A percentile compares a stretch with the other conserved stretches of the same genome.
Evolutionary conservation across 2,888 invertebrate species (phyloP).

Genomic region (Tinea pellionella): DNA sequence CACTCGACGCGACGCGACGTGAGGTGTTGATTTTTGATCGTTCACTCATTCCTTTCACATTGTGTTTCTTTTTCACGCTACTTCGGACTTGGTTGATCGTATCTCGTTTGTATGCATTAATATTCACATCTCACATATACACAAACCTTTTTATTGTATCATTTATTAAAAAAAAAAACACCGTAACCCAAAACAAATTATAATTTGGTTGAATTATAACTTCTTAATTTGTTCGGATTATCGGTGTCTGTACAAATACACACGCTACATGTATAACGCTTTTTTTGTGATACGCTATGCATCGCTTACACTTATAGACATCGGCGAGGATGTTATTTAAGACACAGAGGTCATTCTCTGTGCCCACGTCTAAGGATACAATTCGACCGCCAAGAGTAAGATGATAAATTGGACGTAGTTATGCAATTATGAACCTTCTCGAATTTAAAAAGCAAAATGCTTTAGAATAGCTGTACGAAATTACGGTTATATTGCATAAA

Average conservation of each 20-base stretch:
- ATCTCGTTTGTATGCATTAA: conserved; percentile 49
- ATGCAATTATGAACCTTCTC: not conserved
- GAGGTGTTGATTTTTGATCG: too few relatives aligned
- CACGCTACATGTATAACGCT: not conserved
- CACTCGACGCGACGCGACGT: too few relatives aligned
- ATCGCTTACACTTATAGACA: conserved; percentile 28
- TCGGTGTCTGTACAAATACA: conserved; percentile 5
- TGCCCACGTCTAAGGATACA: conserved; percentile 87
- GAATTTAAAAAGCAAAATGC: conserved; percentile 13
- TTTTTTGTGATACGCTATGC: not conserved
- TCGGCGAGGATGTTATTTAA: conserved; percentile 86
- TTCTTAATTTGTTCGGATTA: not conserved
- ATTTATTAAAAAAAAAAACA: not conserved
- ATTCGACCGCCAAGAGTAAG: conserved; percentile 62
- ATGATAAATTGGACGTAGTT: not conserved
- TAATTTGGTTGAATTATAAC: not conserved
- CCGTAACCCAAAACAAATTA: too few relatives aligned
- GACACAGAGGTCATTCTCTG: conserved; percentile 92
- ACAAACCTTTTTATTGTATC: not conserved
- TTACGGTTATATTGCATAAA: too few relatives aligned
- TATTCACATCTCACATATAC: not conserved
- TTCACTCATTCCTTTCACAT: conserved; percentile 22
- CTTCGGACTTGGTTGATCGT: conserved; percentile 45
- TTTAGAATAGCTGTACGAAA: too few relatives aligned
- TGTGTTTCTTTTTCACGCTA: conserved; percentile 34